Percentiles rank a stretch among this genome's conserved stretches.
Conservation (phyloP, 1,140 invertebrate species). For the Listronotus oregonensis region DNA sequence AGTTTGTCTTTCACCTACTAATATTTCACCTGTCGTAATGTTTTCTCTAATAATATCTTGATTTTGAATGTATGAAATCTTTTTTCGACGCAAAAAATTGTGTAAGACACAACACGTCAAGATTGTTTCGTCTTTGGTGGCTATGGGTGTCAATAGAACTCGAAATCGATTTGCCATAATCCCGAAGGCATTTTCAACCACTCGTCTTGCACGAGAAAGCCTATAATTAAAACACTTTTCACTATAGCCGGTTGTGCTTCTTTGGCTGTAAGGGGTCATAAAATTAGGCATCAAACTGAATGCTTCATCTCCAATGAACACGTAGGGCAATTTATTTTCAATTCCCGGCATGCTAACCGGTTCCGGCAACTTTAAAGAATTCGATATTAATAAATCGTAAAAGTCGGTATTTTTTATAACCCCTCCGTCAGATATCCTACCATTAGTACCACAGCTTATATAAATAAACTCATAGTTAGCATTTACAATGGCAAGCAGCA, state of each 20-base stretch:
- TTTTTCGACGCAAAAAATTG: not conserved
- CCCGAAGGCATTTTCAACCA: too few relatives aligned
- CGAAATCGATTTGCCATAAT: too few relatives aligned
- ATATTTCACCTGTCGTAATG: not conserved
- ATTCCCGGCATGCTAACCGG: too few relatives aligned
- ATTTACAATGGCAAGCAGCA: too few relatives aligned
- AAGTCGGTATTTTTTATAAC: too few relatives aligned
- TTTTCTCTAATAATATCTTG: not conserved
- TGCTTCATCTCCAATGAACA: conserved; percentile 19
- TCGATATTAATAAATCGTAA: too few relatives aligned
- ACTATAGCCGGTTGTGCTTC: not conserved
- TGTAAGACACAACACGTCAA: not conserved
- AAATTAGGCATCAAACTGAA: conserved; percentile 4
- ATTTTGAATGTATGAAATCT: not conserved
- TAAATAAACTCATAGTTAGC: too few relatives aligned
- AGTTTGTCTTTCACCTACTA: too few relatives aligned
- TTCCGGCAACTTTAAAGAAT: too few relatives aligned
- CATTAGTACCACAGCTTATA: too few relatives aligned
- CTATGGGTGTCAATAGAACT: not conserved
- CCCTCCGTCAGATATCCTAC: too few relatives aligned
- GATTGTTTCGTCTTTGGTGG: not conserved
- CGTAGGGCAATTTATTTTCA: not conserved
- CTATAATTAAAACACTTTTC: not conserved
- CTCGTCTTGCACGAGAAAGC: not conserved
- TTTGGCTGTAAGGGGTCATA: conserved; percentile 33